Base-by-base conservation (phyloP, 1,140 invertebrate species). In the Solenopsis invicta region DNA sequence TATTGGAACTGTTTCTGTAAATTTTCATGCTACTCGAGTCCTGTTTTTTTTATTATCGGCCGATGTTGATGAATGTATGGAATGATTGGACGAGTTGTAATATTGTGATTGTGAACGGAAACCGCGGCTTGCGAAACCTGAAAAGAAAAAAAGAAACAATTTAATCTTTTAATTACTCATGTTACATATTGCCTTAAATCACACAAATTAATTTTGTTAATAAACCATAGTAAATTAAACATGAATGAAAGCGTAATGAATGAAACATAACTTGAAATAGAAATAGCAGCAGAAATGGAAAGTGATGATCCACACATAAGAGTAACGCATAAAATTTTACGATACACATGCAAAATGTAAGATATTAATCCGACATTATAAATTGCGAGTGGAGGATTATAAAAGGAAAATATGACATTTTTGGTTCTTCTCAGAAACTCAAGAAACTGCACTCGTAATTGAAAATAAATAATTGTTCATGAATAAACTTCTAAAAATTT, bases 61-160 rank as follows among this genome's bases (percentile, higher is more conserved):
- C 12, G 76, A 78, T 45, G 56, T 34, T 45, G 45, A 62, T 48
- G 61, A 13, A 41, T 69, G 48, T 66, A 13, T 78, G 76, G 76
- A 78, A 78, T 78, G 76, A 78, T 78, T 66, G 76, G 41, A 66
- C 59, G 61, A 66, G 45, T 78, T 56, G 72, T 52, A 52, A 66
- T 24, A 62, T 18, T 54, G 54, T 76, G 52, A 76, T 61, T 24
- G 54, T 76, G 13, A 66, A 78, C 41, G 76, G 61, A 50, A 64
- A 78, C 45, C 45, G 61, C 76, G 41, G 24, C 45, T 50, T 13
- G 59, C 45, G 29, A 52, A 21, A 78, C 76, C 76, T 78, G 76
- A 21, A 78, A 78, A 64, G 29, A 5, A 78, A 37, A 5, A 78
- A 37, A 78, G 24, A 29, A 66, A 34, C 5, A 1, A 8, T 45